Conservation (phyloP, 2,888 invertebrate species). For the Xestia xanthographa region DNA sequence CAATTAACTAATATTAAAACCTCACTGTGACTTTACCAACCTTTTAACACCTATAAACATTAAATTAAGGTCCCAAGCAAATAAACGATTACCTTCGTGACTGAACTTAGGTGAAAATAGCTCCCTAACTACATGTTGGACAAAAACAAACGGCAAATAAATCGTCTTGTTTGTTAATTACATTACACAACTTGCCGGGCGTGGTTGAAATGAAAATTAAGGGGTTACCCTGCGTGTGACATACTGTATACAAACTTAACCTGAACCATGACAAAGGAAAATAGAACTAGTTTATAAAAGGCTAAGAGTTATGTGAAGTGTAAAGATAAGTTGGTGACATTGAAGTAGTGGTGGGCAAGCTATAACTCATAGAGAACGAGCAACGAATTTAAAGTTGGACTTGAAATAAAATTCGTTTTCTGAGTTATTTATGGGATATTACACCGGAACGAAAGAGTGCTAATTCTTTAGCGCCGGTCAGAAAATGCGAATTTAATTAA, state of each 20-base stretch:
- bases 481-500: slow-evolving; percentile 41
- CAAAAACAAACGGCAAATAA: slow-evolving; percentile 61
- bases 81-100: slow-evolving; percentile 56
- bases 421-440: slow-evolving; percentile 63
- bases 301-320: slow-evolving; percentile 39
- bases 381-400: slow-evolving; percentile 65
- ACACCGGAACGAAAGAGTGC: slow-evolving; percentile 36
- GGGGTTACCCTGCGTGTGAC: slow-evolving; percentile 66
- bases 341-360: slow-evolving; percentile 61
- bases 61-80: slow-evolving; percentile 28
- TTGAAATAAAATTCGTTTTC: slow-evolving; percentile 62
- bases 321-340: slow-evolving; percentile 44
- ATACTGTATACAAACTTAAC: slow-evolving; percentile 50
- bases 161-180: slow-evolving; percentile 68
- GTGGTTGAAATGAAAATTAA: slow-evolving; percentile 68
- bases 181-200: slow-evolving; percentile 62
- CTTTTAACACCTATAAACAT: slow-evolving; percentile 48
- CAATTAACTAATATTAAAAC: neutral
- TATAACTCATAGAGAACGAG: slow-evolving; percentile 66
- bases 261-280: slow-evolving; percentile 22
- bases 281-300: neutral
- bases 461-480: slow-evolving; percentile 40
- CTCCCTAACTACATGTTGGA: slow-evolving; percentile 54
- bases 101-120: slow-evolving; percentile 54
- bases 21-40: slow-evolving; percentile 4